phyloP scores from a whole-genome alignment of 2,113 vertebrate species.

The Nesogale talazaci region DNA sequence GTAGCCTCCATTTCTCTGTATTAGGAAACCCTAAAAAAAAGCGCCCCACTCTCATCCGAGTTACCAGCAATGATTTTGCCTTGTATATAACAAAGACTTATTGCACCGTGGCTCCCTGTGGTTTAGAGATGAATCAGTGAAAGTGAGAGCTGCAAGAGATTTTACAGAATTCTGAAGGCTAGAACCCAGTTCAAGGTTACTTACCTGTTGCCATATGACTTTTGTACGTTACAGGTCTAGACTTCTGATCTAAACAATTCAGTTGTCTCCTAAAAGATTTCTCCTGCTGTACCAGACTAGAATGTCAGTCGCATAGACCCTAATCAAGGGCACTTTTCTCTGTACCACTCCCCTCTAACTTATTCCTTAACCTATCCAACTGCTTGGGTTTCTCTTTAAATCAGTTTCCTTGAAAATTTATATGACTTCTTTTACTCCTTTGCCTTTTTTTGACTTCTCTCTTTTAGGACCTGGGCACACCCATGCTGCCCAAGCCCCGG shows the following conservation, averaged over 20 bases:
- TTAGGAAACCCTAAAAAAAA: slow-evolving; percentile 40
- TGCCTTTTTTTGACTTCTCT: not conserved
- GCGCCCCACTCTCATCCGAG: not conserved
- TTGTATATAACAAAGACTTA: slow-evolving; percentile 13
- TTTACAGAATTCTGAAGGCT: slow-evolving; percentile 42
- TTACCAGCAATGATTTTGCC: slow-evolving; percentile 6
- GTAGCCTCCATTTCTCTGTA: not conserved
- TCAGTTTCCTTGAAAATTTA: not conserved
- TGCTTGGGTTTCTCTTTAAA: not conserved
- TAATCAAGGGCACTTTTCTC: not conserved
- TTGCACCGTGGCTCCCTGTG: not conserved
- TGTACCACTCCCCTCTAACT: not conserved
- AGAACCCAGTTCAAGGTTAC: slow-evolving; percentile 8
- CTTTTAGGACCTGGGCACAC: not conserved
- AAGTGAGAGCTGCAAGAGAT: slow-evolving; percentile 35
- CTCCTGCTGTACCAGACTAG: not conserved
- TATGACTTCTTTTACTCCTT: not conserved
- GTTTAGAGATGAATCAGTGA: slow-evolving; percentile 28
- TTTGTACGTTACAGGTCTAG: not conserved
- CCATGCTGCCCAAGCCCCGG: too few species aligned
- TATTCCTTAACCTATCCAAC: slow-evolving; percentile 30
- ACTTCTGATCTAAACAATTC: not conserved
- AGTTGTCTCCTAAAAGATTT: not conserved
- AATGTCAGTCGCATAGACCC: not conserved
- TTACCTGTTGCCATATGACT: not conserved